Evolutionary conservation across 1,140 invertebrate genomes (phyloP).

Genomic region (Drosophila pseudoobscura): DNA sequence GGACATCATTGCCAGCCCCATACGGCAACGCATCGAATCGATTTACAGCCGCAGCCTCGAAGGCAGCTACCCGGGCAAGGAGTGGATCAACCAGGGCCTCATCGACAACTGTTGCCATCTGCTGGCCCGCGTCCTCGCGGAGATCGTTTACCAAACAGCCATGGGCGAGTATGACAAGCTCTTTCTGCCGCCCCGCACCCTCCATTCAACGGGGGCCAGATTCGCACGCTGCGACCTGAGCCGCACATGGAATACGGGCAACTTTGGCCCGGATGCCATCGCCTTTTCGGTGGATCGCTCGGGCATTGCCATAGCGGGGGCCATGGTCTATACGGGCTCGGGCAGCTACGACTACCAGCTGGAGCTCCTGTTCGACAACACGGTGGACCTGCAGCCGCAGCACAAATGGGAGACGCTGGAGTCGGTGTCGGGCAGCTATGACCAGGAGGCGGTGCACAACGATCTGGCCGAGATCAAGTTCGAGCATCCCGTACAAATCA

Average conservation of each 20-base stretch:
- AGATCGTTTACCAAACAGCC: constrained; percentile 90
- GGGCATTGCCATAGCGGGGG: constrained; percentile 94
- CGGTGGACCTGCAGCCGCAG: constrained; percentile 83
- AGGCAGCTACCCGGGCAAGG: constrained; percentile 53
- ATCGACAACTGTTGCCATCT: constrained; percentile 94
- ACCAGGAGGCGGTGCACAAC: constrained; percentile 86
- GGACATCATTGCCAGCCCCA: constrained; percentile 91
- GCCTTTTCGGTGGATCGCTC: constrained; percentile 96
- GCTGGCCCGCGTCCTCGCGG: constrained; percentile 92
- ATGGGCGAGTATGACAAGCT: constrained; percentile 85
- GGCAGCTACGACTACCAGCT: constrained; percentile 95
- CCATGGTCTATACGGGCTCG: constrained; percentile 93
- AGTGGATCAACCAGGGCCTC: constrained; percentile 84
- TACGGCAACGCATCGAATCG: constrained; percentile 86
- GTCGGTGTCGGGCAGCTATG: constrained; percentile 77
- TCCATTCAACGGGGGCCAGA: constrained; percentile 93
- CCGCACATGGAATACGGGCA: constrained; percentile 97
- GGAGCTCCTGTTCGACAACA: constrained; percentile 93
- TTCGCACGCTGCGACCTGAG: constrained; percentile 95
- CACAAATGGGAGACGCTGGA: constrained; percentile 83
- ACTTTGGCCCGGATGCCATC: constrained; percentile 98
- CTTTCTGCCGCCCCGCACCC: constrained; percentile 84
- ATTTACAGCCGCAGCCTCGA: constrained; percentile 74
- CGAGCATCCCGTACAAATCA: constrained; percentile 93
- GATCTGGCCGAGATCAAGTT: constrained; percentile 96